Conservation (phyloP, 1,140 invertebrate species). For the Nasonia vitripennis region DNA sequence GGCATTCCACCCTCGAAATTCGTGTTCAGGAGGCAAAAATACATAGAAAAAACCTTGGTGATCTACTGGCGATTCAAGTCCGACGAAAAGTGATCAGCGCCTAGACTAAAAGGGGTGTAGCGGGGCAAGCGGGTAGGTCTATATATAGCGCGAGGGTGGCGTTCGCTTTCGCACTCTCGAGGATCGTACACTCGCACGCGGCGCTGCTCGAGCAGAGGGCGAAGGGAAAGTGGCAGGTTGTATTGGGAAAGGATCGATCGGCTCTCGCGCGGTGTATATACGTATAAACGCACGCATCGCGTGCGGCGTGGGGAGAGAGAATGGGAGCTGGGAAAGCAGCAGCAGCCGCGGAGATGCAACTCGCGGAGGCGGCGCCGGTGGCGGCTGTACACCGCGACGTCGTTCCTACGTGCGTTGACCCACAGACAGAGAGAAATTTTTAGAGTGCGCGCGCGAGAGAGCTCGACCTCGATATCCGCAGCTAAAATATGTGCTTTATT, state of each 20-base stretch:
- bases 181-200: background rate
- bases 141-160: background rate
- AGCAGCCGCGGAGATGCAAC: background rate
- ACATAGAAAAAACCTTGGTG: too few species aligned
- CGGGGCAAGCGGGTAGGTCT: background rate
- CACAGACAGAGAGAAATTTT: slow-evolving; percentile 17
- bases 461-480: slow-evolving; percentile 22
- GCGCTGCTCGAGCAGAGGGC: background rate
- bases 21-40: too few species aligned
- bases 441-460: background rate
- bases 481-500: slow-evolving; percentile 33
- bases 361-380: background rate
- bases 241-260: slow-evolving; percentile 44
- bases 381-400: background rate
- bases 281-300: background rate
- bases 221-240: slow-evolving; percentile 26
- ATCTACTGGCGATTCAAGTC: too few species aligned
- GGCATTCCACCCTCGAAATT: too few species aligned
- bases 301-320: background rate
- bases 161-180: background rate
- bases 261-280: slow-evolving; percentile 12
- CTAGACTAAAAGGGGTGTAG: too few species aligned
- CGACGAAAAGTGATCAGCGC: too few species aligned
- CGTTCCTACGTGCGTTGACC: slow-evolving; percentile 17
- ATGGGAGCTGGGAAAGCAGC: background rate